Base-by-base conservation (phyloP, 2,888 invertebrate genomes). In the Dynastes tityus region DNA sequence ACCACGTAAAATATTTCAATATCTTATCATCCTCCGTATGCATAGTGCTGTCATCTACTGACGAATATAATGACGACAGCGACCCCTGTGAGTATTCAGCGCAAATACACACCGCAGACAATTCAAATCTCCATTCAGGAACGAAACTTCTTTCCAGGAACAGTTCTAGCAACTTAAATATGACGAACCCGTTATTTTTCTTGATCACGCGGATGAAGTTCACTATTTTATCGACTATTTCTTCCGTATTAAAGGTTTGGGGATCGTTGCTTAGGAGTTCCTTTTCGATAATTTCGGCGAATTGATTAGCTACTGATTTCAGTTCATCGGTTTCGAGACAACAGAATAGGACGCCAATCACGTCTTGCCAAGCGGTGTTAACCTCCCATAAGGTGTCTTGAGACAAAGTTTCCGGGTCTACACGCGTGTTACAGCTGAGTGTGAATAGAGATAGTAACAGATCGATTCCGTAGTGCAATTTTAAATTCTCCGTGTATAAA, bases 281-380 rank as follows among this genome's bases (percentile, higher is more conserved):
- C 32, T 84, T 83, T 84, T 87, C 86, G 40, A 88, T 83, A 78
- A 88, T 84, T 45, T 82, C 78, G 22, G 87, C 86, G 67, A 88
- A 87, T 73, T 85, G 87, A 64, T 84, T 82, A 13, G 87, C 84
- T 63, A 89, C 81, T 16, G 83, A 78, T 51, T 84, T 78, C 63
- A 89, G 85, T 78, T 86, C 84, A 2, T 80, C 80, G n/a, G 77
- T 82, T 11, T 80, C 64, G 1, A 83, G 61, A 37, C 80, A 80
- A 4, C 77, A 78, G 13, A 83, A 80, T 51, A 87, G 79, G 8
- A 83, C 87, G 1, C 88, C 88, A 3, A 91, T 82, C 6, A 90
- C 90, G 86, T 91, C 92, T 84, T 91, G 91, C 92, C 92, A 92
- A 58, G 92, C 90, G 16, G 91, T 90, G 27, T 90, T 90, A 55